Evolutionary conservation across 2,888 invertebrate genomes (phyloP), one percentile per base, ranked within the genome.

Genomic region (Drepana falcataria): DNA sequence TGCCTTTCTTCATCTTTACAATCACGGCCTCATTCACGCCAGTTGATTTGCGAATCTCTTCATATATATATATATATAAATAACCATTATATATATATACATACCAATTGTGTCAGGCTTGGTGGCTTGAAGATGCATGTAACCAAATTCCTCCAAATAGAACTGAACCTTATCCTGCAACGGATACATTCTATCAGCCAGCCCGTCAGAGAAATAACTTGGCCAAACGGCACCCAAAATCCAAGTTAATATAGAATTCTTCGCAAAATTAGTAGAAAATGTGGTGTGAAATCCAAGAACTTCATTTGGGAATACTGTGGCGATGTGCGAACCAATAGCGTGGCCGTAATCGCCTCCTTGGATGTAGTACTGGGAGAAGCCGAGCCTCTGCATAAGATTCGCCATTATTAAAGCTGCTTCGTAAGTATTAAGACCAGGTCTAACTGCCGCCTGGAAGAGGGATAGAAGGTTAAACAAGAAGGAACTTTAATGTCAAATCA

Each of bases 71-170:
- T n/a, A n/a, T n/a, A n/a, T n/a, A n/a, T n/a, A n/a, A n/a, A n/a
- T n/a, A n/a, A n/a, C n/a, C n/a, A n/a, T n/a, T n/a, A n/a, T n/a
- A n/a, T n/a, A n/a, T n/a, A n/a, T n/a, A 44, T 58, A 61, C 85
- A 80, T 74, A 95, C 96, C 96, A 54, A 95, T 86, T 0, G 96
- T 96, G 77, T 97, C 96, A 7, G 97, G 97, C 75, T 96, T 97
- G 0, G 96, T 95, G 0, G 93, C 92, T 75, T 97, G 97, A 34
- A 96, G 65, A 79, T 96, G 96, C 62, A 95, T 64, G 65, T 94
- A 94, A 0, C 94, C 94, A 41, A 72, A 76, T 73, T 94, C 94
- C 52, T 87, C 81, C 51, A 92, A 55, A 55, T 69, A 76, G 59
- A 73, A 80, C 5, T 72, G 68, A 0, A 87, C 4, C 55, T 75